Percentiles rank a stretch among this genome's conserved stretches.
These are phyloP conservation scores for Vulpes ferrilata DNA, from an alignment of 2,113 vertebrate species.

Conservation along the genomic window DNA sequence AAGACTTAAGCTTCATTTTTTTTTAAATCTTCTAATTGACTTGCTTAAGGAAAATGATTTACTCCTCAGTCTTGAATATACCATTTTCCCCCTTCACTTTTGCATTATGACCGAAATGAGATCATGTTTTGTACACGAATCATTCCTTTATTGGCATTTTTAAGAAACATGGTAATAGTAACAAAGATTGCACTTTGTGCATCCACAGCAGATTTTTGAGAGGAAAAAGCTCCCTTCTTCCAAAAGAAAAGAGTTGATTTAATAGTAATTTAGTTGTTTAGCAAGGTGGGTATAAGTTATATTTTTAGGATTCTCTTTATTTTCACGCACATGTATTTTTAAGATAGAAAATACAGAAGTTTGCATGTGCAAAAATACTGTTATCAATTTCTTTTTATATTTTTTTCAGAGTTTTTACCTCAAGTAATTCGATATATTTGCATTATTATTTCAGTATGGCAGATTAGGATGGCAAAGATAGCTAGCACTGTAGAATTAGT, in stretches of 20 bases:
- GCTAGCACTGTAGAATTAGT: neutral
- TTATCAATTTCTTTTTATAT: neutral
- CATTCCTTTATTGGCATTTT: slow-evolving; percentile 44
- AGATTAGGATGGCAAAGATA: neutral
- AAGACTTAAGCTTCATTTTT: neutral
- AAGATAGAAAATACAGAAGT: neutral
- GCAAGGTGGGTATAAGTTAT: neutral
- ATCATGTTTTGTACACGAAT: neutral
- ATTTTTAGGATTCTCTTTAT: neutral
- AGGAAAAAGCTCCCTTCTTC: neutral
- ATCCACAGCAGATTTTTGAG: slow-evolving; percentile 19
- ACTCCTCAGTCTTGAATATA: neutral
- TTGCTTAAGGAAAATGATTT: slow-evolving; percentile 12
- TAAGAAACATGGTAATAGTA: neutral
- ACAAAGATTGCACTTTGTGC: neutral
- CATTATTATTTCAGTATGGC: slow-evolving; percentile 44
- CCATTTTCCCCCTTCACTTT: neutral
- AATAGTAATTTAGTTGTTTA: neutral
- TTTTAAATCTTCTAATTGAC: neutral
- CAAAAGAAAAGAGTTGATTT: slow-evolving; percentile 8
- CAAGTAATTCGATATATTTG: slow-evolving; percentile 34
- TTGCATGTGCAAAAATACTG: neutral
- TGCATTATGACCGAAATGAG: neutral
- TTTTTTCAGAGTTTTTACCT: neutral
- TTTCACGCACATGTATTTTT: slow-evolving; percentile 19